Base-by-base conservation (phyloP, 2,113 vertebrate species). In the Chlamydotis undulata region DNA sequence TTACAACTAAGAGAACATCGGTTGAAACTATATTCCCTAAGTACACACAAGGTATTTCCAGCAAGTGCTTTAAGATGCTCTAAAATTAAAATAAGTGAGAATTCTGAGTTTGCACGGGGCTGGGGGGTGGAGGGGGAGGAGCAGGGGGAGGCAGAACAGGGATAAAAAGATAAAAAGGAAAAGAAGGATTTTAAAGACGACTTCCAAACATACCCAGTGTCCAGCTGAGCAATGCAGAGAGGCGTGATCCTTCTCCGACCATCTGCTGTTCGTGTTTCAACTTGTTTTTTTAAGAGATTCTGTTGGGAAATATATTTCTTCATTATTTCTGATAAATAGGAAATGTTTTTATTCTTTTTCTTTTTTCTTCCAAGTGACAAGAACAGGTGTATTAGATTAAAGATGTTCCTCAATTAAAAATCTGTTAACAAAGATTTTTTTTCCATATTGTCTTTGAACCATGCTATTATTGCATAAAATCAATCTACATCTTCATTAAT, bases 251-350 rank as follows among this genome's bases (percentile, higher is more conserved):
- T 98, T 75, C 99, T 98, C 65, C 99, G 98, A 41, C 99, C 99
- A 43, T 99, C 99, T 15, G 99, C 98, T 1, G 99, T 99, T 93
- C 99, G 98, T 0, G 99, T 99, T 96, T 99, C 99, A 78, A 99
- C 99, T 98, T 99, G 99, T 89, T 99, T 99, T 98, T 99, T 99
- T 96, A 99, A 97, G 68, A 99, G 99, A 97, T 99, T 99, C 99
- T 99, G 97, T 67, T 86, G 80, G 88, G 90, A 93, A 45, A 95
- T 85, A 89, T 0, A 89, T 71, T 78, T 84, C 26, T 45, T n/a
- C 3, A 5, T 65, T 2, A 84, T 49, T 89, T 89, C 24, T 39
- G 19, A 87, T 57, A 87, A 71, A 91, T 21, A 25, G 35, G 39
- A 84, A 84, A 68, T 33, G 7, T 0, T 29, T 41, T 57, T 52